phyloP scores from a whole-genome alignment of 2,888 invertebrate genomes.

The Nymphalis urticae region DNA sequence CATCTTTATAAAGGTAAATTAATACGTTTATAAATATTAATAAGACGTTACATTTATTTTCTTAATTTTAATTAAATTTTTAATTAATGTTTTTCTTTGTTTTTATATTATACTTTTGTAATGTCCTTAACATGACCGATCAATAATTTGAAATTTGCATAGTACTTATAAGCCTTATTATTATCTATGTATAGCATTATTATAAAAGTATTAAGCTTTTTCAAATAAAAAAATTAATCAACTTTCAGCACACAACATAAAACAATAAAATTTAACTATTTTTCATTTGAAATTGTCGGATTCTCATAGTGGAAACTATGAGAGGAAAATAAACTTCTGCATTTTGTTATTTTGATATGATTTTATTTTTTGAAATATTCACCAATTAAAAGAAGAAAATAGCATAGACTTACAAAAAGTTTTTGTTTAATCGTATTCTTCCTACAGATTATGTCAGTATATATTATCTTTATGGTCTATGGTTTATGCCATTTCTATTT shows the following conservation, averaged over 20 bases:
- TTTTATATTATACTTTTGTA: background rate
- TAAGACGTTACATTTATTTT: background rate
- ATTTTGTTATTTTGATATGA: too few relatives aligned
- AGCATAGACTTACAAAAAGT: too few relatives aligned
- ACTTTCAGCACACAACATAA: too few relatives aligned
- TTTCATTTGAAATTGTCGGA: too few relatives aligned
- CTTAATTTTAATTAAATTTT: background rate
- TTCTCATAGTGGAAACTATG: too few relatives aligned
- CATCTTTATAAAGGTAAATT: background rate
- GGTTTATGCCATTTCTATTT: background rate
- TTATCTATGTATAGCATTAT: background rate
- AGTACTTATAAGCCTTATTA: background rate
- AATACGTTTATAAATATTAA: background rate
- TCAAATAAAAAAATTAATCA: too few relatives aligned
- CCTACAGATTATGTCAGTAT: too few relatives aligned
- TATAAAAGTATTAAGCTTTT: background rate
- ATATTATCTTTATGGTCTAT: background rate
- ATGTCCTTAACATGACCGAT: slow-evolving; percentile 5
- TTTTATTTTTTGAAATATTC: too few relatives aligned
- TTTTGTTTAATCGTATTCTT: background rate
- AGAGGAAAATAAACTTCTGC: too few relatives aligned
- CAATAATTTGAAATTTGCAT: slow-evolving; percentile 11
- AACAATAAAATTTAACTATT: too few relatives aligned
- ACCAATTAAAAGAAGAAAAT: too few relatives aligned
- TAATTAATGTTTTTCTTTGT: background rate